Evolutionary conservation across 2,888 invertebrate species (phyloP).

Genomic region (Agriotes lineatus): DNA sequence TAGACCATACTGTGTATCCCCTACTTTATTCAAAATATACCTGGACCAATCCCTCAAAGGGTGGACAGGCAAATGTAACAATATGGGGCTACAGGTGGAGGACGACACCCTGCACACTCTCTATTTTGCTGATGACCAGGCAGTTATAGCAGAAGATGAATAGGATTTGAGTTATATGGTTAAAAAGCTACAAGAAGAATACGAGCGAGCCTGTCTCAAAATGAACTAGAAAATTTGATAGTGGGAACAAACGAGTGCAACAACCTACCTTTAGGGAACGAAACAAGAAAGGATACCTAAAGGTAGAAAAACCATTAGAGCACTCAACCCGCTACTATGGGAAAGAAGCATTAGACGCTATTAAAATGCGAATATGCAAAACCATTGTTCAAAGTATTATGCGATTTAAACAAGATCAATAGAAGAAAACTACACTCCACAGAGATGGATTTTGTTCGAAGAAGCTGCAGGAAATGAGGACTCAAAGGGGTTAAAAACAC

Average conservation of each 20-base stretch:
- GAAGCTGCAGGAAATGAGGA: too few relatives aligned
- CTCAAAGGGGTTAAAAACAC: too few relatives aligned
- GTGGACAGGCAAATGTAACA: not conserved
- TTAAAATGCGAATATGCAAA: not conserved
- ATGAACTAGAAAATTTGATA: not conserved
- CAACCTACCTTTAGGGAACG: too few relatives aligned
- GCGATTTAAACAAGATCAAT: too few relatives aligned
- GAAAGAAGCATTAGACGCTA: not conserved
- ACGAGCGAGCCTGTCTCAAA: not conserved
- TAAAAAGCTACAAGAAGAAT: not conserved
- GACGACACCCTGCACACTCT: not conserved
- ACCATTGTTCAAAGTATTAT: too few relatives aligned
- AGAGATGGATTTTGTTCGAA: too few relatives aligned
- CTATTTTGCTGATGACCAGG: not conserved
- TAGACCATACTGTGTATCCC: too few relatives aligned
- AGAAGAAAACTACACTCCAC: not conserved
- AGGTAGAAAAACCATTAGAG: too few relatives aligned
- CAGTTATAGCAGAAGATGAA: not conserved
- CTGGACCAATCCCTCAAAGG: too few relatives aligned
- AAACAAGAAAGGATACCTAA: not conserved
- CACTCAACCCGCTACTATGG: not conserved
- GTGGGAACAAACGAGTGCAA: not conserved
- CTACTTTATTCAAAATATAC: too few relatives aligned
- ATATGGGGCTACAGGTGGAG: not conserved
- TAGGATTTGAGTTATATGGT: not conserved